Conservation (phyloP, 2,113 vertebrate species). For the Todiramphus saurophagus region DNA sequence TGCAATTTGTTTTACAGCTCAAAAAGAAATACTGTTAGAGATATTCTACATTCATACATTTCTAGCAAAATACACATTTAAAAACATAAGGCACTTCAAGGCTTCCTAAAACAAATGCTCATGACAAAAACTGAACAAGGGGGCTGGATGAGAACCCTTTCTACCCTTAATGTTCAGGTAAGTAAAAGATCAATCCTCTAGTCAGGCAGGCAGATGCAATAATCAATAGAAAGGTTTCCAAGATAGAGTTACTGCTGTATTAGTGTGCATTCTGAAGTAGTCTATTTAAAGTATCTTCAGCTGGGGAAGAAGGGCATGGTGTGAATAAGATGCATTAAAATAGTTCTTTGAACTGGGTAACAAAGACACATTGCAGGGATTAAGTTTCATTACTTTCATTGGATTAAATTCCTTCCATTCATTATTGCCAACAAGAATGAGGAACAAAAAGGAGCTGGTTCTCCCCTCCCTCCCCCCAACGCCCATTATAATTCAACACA, state of each 20-base stretch:
- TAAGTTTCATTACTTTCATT: conserved; percentile 66
- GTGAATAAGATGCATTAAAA: conserved; percentile 58
- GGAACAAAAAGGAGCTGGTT: conserved; percentile 49
- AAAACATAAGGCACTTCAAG: conserved; percentile 67
- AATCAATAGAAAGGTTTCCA: conserved; percentile 30
- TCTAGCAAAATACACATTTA: conserved; percentile 56
- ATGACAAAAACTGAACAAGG: conserved; percentile 26
- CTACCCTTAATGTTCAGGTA: neutral
- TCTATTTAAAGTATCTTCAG: conserved; percentile 25
- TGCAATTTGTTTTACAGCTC: conserved; percentile 59
- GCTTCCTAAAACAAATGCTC: conserved; percentile 57
- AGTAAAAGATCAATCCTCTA: conserved; percentile 33
- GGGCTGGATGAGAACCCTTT: neutral
- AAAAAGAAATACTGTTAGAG: conserved; percentile 56
- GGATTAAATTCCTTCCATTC: conserved; percentile 66
- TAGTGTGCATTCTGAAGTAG: conserved; percentile 29
- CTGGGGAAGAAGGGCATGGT: neutral
- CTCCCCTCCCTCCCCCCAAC: neutral
- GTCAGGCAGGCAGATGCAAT: conserved; percentile 28
- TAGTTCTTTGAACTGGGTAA: conserved; percentile 58
- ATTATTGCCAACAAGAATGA: conserved; percentile 41
- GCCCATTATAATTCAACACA: conserved; percentile 55
- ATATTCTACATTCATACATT: conserved; percentile 42
- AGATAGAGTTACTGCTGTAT: conserved; percentile 28
- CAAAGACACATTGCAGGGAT: conserved; percentile 65